Conservation (phyloP, 2,113 vertebrate species). For the Stegastes partitus region DNA sequence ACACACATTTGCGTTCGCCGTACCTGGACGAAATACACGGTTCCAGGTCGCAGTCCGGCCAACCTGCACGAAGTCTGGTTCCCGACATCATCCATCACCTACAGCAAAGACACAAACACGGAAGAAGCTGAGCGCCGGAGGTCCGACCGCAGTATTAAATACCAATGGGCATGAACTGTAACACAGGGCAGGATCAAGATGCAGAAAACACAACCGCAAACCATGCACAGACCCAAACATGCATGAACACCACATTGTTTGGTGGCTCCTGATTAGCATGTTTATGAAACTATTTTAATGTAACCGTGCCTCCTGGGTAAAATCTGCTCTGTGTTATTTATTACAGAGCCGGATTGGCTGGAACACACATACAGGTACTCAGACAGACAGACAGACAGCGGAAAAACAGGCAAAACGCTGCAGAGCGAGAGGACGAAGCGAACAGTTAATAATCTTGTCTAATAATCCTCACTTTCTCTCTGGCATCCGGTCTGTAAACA, state of each 20-base stretch:
- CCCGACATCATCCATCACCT: slow-evolving; percentile 97
- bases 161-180: slow-evolving; percentile 60
- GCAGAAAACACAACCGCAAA: slow-evolving; percentile 60
- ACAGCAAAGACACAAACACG: slow-evolving; percentile 56
- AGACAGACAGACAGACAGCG: slow-evolving; percentile 2
- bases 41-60: slow-evolving; percentile 93
- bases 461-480: slow-evolving; percentile 65
- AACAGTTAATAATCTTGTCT: slow-evolving; percentile 62
- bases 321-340: slow-evolving; percentile 80
- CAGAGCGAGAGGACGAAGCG: too few relatives aligned
- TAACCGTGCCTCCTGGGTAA: slow-evolving; percentile 65
- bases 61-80: slow-evolving; percentile 96
- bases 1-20: not conserved
- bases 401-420: slow-evolving; percentile 18
- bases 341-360: slow-evolving; percentile 54
- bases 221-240: slow-evolving; percentile 68
- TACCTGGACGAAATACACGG: slow-evolving; percentile 97
- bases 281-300: slow-evolving; percentile 74
- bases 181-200: slow-evolving; percentile 51
- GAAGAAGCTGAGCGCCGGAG: slow-evolving; percentile 49
- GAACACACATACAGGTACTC: slow-evolving; percentile 38
- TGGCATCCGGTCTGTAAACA: slow-evolving; percentile 73
- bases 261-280: slow-evolving; percentile 71
- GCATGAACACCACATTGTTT: slow-evolving; percentile 70
- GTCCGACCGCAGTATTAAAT: slow-evolving; percentile 68